phyloP scores from a whole-genome alignment of 23 tunicate species.

The Halocynthia aurantium region DNA sequence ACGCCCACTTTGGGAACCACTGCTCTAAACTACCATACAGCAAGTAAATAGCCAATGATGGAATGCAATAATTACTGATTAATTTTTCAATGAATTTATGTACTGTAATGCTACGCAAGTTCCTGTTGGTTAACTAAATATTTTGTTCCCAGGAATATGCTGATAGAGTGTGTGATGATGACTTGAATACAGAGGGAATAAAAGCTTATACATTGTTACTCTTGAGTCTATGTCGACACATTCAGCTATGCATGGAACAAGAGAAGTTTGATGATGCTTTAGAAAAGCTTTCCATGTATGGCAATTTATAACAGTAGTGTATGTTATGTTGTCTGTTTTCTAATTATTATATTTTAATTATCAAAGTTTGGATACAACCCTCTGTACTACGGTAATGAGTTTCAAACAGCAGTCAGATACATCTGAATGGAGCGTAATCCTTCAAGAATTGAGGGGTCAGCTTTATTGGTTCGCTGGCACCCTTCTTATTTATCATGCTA shows the following conservation, averaged over 20 bases:
- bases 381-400: not conserved
- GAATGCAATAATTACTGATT: too few species aligned
- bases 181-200: constrained; percentile 12
- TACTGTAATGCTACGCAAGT: too few species aligned
- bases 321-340: not conserved
- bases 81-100: too few species aligned
- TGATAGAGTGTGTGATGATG: constrained; percentile 11
- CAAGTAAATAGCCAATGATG: too few species aligned
- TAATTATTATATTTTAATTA: not conserved
- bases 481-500: constrained; percentile 45
- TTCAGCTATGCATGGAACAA: constrained; percentile 33
- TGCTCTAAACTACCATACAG: too few species aligned
- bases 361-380: constrained; percentile 2
- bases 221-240: constrained; percentile 40
- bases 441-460: constrained; percentile 62
- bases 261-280: constrained; percentile 48
- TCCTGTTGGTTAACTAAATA: too few species aligned
- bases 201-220: constrained; percentile 33
- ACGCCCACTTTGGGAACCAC: too few species aligned
- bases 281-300: constrained; percentile 43
- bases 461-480: constrained; percentile 46
- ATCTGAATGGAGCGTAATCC: constrained; percentile 43
- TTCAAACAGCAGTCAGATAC: constrained; percentile 1
- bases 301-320: not conserved
- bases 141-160: constrained; percentile 29